These are phyloP conservation scores for Shargacucullia verbasci DNA, from an alignment of 2,888 invertebrate genomes.

Conservation along the genomic window DNA sequence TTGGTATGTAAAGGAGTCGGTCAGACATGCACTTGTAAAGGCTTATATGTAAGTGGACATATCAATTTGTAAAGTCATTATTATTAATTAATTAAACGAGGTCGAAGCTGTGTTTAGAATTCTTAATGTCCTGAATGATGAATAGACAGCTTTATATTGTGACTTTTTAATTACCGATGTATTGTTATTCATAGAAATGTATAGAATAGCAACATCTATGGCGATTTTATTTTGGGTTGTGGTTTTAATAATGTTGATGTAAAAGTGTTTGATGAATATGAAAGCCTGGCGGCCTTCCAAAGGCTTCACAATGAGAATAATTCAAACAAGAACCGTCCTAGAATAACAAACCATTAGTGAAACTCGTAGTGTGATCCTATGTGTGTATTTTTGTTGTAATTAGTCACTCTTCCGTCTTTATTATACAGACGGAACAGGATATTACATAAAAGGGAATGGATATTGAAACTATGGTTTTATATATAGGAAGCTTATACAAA, in stretches of 20 bases:
- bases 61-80: constrained; percentile 49
- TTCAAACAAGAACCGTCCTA: constrained; percentile 10
- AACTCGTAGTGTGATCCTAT: too few species aligned
- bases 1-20: constrained; percentile 60
- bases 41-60: constrained; percentile 29
- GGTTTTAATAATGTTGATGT: constrained; percentile 9
- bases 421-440: too few species aligned
- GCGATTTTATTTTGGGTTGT: too few species aligned
- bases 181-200: too few species aligned
- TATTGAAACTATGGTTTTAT: too few species aligned
- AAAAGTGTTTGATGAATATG: constrained; percentile 15
- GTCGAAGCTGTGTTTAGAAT: constrained; percentile 12
- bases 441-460: too few species aligned
- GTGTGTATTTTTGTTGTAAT: too few species aligned
- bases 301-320: constrained; percentile 7
- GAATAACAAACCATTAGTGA: too few species aligned
- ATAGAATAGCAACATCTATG: too few species aligned
- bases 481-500: too few species aligned
- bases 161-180: constrained; percentile 8
- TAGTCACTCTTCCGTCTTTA: too few species aligned
- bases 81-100: constrained; percentile 27
- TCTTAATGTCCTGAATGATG: constrained; percentile 4
- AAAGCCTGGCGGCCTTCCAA: constrained; percentile 15
- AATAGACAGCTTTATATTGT: constrained; percentile 9
- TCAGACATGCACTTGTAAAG: constrained; percentile 43